Base-by-base conservation (phyloP, 2,888 invertebrate species). In the Zele albiditarsus region DNA sequence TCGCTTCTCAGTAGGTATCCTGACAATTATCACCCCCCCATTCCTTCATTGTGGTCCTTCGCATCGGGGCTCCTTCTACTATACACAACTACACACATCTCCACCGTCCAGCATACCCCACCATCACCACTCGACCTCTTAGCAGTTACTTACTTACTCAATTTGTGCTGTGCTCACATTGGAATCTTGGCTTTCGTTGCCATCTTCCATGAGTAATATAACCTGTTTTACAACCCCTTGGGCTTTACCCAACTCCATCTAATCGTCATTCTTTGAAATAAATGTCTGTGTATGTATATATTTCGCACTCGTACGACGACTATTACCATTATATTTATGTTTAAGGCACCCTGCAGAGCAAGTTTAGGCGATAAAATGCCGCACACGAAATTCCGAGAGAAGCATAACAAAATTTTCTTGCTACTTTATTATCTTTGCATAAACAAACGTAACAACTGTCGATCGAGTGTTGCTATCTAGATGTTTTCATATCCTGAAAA, bases 11-110 rank as follows among this genome's bases (percentile, higher is more conserved):
- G 46, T 79, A 62, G 76, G 79, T 81, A 80, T 85, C 82, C 82
- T 77, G 77, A 79, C 82, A 84, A 84, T 84, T 84, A 84, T 83
- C 84, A 80, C 83, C 80, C 82, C 81, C 80, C 80, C 80, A 27
- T 42, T 27, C 28, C 62, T 60, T 46, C 62, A 27, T 62, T 46
- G 27, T 71, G 46, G 62, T 71, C 42, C 60, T 71, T 53, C 20
- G 20, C 53, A 20, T 53, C n/a, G n/a, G 53, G 20, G 53, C 20
- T 53, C 20, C 53, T 53, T 53, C 62, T 62, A 46, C 62, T 62
- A 28, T 46, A 71, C 69, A 58, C 42, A 4, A 53, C 71, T 33
- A 62, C 28, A 71, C 62, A 62, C 62, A 25, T 53, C 20, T 53
- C 6, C n/a, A 53, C n/a, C 53, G 53, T 53, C 53, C 53, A 53